These are phyloP conservation scores for Nomada goodeniana DNA, from an alignment of 2,888 invertebrate species.

Conservation along the genomic window DNA sequence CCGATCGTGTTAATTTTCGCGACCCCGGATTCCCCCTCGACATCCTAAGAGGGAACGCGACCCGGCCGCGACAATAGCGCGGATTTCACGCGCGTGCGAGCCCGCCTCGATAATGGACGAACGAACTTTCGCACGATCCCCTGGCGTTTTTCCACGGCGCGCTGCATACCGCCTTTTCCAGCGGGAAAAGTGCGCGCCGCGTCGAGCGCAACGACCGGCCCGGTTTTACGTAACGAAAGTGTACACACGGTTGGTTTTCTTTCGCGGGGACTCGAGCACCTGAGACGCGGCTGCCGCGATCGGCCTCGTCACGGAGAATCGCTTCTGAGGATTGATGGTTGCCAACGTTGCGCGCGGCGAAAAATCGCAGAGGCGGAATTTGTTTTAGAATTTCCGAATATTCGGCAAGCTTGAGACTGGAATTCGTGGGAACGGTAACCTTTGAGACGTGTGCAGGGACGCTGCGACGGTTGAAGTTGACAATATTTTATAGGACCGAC, in stretches of 20 bases:
- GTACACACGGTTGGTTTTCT: constrained; percentile 14
- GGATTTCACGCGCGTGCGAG: constrained; percentile 39
- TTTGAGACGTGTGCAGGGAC: too few species aligned
- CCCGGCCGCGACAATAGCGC: constrained; percentile 33
- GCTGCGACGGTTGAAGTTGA: too few species aligned
- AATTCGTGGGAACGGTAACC: background rate
- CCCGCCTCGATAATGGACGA: background rate
- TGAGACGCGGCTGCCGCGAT: background rate
- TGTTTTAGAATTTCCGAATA: background rate
- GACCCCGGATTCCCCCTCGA: background rate
- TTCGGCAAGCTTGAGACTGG: too few species aligned
- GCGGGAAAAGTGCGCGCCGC: constrained; percentile 27
- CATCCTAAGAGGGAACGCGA: constrained; percentile 23
- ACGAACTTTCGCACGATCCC: constrained; percentile 49
- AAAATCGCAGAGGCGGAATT: background rate
- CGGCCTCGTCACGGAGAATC: constrained; percentile 2
- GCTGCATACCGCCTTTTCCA: constrained; percentile 34
- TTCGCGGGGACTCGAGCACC: background rate
- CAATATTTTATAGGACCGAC: too few species aligned
- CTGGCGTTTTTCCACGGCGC: constrained; percentile 18
- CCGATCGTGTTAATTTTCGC: background rate
- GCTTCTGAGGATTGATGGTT: background rate
- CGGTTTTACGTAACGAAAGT: constrained; percentile 47
- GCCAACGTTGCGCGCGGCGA: background rate
- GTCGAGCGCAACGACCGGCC: constrained; percentile 40